Evolutionary conservation across 2,888 invertebrate species (phyloP).

Genomic region (Nomada lathburiana): DNA sequence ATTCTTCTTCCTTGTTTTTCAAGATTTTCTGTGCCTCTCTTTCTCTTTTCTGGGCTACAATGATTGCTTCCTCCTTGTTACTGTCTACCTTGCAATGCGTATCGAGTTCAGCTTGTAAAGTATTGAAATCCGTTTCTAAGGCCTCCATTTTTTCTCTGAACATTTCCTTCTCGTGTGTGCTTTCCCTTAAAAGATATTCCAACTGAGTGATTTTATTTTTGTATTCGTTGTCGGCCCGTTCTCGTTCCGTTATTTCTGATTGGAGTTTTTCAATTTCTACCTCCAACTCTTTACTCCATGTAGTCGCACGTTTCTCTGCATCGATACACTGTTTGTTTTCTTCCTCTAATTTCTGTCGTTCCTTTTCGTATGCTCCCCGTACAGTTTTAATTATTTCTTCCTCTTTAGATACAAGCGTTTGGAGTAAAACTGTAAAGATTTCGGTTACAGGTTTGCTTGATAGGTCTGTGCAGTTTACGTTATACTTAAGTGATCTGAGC

Average conservation of each 20-base stretch:
- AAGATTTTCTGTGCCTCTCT: constrained; percentile 67
- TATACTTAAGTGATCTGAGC: constrained; percentile 71
- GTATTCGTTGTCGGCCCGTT: constrained; percentile 59
- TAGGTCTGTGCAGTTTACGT: constrained; percentile 43
- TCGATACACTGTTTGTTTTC: constrained; percentile 75
- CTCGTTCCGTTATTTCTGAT: constrained; percentile 71
- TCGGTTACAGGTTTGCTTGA: constrained; percentile 69
- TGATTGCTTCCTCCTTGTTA: constrained; percentile 62
- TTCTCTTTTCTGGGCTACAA: constrained; percentile 76
- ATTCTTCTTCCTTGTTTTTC: constrained; percentile 73
- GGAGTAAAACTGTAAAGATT: constrained; percentile 75
- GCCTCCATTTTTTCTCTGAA: constrained; percentile 72
- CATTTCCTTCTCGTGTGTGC: constrained; percentile 73
- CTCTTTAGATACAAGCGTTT: constrained; percentile 77
- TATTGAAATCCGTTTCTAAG: constrained; percentile 74
- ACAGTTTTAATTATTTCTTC: constrained; percentile 75
- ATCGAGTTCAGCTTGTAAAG: constrained; percentile 73
- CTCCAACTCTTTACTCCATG: constrained; percentile 79
- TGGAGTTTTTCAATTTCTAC: constrained; percentile 78
- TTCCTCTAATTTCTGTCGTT: constrained; percentile 72
- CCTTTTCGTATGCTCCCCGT: constrained; percentile 65
- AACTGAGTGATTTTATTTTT: constrained; percentile 64
- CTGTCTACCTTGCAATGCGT: constrained; percentile 60
- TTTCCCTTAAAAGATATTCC: constrained; percentile 73
- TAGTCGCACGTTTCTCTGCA: constrained; percentile 71